Conservation (phyloP, 2,797 vertebrate species). For the Pteronotus mesoamericanus region DNA sequence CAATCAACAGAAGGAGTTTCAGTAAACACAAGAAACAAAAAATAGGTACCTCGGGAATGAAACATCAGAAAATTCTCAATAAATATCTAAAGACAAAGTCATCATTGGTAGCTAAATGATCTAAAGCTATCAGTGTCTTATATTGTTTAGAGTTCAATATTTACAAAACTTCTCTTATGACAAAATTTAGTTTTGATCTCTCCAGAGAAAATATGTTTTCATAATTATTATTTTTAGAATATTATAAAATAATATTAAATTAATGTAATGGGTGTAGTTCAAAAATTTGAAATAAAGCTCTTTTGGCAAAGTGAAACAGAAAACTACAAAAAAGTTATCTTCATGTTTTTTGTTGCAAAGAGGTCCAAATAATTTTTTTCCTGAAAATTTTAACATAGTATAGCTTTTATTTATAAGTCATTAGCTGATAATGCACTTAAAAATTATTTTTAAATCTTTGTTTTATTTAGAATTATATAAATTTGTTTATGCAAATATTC, state of each 20-base stretch:
- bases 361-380: background rate
- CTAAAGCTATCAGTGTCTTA: background rate
- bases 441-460: background rate
- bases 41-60: background rate
- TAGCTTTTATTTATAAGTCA: background rate
- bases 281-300: background rate
- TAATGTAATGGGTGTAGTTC: background rate
- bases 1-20: background rate
- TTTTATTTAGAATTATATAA: background rate
- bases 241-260: background rate
- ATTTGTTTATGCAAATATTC: background rate
- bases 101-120: background rate
- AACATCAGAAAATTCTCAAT: background rate
- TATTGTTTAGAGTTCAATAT: background rate
- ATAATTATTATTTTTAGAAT: background rate
- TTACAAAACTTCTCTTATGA: background rate
- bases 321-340: slow-evolving; percentile 4
- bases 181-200: background rate
- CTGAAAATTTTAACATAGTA: background rate
- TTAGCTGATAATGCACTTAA: background rate
- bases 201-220: background rate
- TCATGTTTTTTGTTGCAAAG: background rate
- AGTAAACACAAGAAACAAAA: background rate
- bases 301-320: background rate
- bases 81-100: background rate